Base-by-base conservation (phyloP, 2,888 invertebrate genomes). In the Oeneis ivallda region DNA sequence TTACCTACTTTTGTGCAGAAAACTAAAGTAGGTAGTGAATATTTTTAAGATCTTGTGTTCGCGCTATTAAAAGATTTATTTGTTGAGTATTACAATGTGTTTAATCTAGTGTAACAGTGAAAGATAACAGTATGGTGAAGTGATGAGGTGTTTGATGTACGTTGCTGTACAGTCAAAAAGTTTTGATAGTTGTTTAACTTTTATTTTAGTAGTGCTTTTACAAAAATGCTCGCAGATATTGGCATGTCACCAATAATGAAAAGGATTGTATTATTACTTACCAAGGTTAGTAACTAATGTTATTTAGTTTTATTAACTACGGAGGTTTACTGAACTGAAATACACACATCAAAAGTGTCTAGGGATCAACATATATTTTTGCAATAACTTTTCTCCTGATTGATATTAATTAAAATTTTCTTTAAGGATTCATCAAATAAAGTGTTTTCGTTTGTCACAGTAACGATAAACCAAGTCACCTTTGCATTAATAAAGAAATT, bases 111-210 rank as follows among this genome's bases (percentile, higher is more conserved):
- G 47, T 39, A 39, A 15, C 9, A 13, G 49, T 50, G 49, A 26
- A 17, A 47, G 47, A 64, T 60, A 58, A 39, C 66, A 61, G 37
- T 70, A 64, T 62, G 60, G 59, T 62, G 72, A 71, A 74, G 77
- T 77, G 76, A 75, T 77, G 73, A 73, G 71, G 79, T 76, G 74
- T 72, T 75, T 70, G 71, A 79, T 76, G 74, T 72, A 72, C 69
- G 26, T 26, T 26, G 26, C 72, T 73, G 75, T 85, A 82, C 81
- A 79, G 83, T 81, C 72, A 73, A 81, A 84, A 85, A 86, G 85
- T 86, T 87, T 85, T 69, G 65, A 74, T 74, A 76, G 75, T 83
- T 82, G 76, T 77, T 74, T 71, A 81, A 81, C 79, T 81, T 79
- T 72, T 80, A 74, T 79, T 77, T 71, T 72, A 68, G 26, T 72